phyloP scores from a whole-genome alignment of 2,113 vertebrate genomes.

The Lanius collurio region DNA sequence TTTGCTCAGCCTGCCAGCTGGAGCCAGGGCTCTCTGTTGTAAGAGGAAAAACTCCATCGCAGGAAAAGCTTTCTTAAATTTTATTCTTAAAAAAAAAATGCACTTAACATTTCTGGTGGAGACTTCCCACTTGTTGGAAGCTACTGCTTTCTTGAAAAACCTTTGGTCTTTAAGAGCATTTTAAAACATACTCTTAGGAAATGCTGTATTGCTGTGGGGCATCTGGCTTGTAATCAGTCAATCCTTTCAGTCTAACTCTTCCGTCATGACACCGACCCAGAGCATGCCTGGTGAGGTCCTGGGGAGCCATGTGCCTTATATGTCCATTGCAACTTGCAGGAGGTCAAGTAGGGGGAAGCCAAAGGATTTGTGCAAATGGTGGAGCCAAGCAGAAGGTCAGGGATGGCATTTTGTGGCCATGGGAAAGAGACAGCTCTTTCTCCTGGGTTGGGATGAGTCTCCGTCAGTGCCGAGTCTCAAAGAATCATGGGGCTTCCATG shows the following conservation, averaged over 20 bases:
- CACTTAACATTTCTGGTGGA: not conserved
- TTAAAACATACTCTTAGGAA: conserved; percentile 26
- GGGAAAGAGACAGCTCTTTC: conserved; percentile 52
- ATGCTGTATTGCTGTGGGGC: conserved; percentile 13
- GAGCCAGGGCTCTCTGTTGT: not conserved
- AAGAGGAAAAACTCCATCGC: not conserved
- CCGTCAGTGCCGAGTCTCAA: not conserved
- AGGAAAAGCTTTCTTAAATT: not conserved
- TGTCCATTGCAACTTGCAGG: conserved; percentile 27
- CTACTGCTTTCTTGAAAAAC: not conserved
- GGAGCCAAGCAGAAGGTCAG: conserved; percentile 60
- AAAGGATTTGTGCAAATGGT: conserved; percentile 59
- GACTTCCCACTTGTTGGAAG: not conserved
- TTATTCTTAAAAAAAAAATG: not conserved
- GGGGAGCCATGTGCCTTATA: conserved; percentile 50
- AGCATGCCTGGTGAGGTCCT: conserved; percentile 23
- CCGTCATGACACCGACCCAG: not conserved
- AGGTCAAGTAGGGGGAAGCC: conserved; percentile 56
- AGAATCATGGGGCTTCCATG: not conserved
- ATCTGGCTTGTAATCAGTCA: conserved; percentile 48
- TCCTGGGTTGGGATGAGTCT: conserved; percentile 16
- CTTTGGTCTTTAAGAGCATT: not conserved
- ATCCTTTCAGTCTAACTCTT: not conserved
- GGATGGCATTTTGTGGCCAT: conserved; percentile 61
- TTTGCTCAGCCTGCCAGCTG: not conserved